A percentile compares a stretch with the other conserved stretches of the same genome.
These are phyloP conservation scores for Suncus etruscus DNA, from an alignment of 2,113 vertebrate genomes.

Conservation along the genomic window DNA sequence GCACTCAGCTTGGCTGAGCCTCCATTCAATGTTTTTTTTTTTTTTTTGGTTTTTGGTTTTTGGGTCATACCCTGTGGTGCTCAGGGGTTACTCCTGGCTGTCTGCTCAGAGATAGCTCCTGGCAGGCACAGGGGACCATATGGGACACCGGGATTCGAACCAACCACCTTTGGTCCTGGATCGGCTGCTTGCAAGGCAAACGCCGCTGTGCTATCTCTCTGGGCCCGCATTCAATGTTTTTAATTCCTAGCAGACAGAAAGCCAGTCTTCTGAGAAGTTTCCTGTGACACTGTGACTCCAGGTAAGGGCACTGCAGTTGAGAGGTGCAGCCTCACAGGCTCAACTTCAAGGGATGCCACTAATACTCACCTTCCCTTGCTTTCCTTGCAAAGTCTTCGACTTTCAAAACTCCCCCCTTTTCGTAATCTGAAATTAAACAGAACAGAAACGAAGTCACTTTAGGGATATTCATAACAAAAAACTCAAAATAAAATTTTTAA, in stretches of 20 bases:
- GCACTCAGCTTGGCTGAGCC: too few relatives aligned
- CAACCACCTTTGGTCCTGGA: too few relatives aligned
- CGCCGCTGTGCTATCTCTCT: too few relatives aligned
- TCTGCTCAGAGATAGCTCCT: too few relatives aligned
- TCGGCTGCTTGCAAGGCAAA: too few relatives aligned
- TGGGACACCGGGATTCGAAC: too few relatives aligned
- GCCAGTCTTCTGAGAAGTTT: not conserved
- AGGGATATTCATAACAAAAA: constrained; percentile 57
- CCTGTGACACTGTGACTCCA: not conserved
- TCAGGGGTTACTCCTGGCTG: too few relatives aligned
- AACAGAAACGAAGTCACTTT: constrained; percentile 25
- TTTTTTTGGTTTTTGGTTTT: too few relatives aligned
- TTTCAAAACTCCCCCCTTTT: constrained; percentile 91
- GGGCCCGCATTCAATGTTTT: not conserved
- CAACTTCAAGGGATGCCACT: not conserved
- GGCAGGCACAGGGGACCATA: too few relatives aligned
- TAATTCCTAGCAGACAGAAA: not conserved
- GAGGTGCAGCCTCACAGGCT: not conserved
- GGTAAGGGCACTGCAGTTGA: not conserved
- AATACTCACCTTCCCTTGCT: constrained; percentile 94
- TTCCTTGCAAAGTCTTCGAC: constrained; percentile 94
- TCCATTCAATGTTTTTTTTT: not conserved
- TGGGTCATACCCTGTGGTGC: too few relatives aligned
- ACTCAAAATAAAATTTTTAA: constrained; percentile 38
- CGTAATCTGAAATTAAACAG: constrained; percentile 90